phyloP scores from a whole-genome alignment of 1,140 invertebrate species.

The Conopomorpha cramerella region DNA sequence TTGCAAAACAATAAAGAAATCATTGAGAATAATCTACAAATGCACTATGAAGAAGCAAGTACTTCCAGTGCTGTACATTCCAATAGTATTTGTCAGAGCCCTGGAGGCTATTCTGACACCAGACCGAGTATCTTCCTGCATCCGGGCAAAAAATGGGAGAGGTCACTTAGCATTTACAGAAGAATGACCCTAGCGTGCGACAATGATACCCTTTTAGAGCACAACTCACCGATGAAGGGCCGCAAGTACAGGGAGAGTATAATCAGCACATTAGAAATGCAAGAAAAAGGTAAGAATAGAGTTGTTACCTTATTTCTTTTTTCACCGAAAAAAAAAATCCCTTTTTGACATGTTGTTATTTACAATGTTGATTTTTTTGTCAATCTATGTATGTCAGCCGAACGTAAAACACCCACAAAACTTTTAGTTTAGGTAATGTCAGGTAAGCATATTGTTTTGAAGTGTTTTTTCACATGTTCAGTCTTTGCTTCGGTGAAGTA shows the following conservation, averaged over 20 bases:
- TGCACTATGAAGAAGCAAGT: too few relatives aligned
- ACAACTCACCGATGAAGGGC: slow-evolving; percentile 25
- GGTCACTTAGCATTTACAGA: slow-evolving; percentile 47
- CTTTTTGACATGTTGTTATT: too few relatives aligned
- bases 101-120: slow-evolving; percentile 3
- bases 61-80: too few relatives aligned
- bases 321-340: too few relatives aligned
- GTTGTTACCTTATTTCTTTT: too few relatives aligned
- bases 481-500: too few relatives aligned
- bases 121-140: slow-evolving; percentile 33
- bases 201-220: slow-evolving; percentile 26
- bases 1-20: background rate
- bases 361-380: too few relatives aligned
- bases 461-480: too few relatives aligned
- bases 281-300: slow-evolving; percentile 18
- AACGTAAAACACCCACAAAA: slow-evolving; percentile 43
- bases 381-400: too few relatives aligned
- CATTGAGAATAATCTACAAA: too few relatives aligned
- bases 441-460: slow-evolving; percentile 30
- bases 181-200: slow-evolving; percentile 39
- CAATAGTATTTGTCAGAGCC: too few relatives aligned
- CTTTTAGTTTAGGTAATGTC: slow-evolving; percentile 48
- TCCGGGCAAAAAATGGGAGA: slow-evolving; percentile 53
- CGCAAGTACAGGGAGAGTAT: slow-evolving; percentile 50
- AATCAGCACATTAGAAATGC: slow-evolving; percentile 45